Evolutionary conservation across 37 sponge, comb jelly and placozoan genomes (phyloP).

Genomic region (Geodia barretti): DNA sequence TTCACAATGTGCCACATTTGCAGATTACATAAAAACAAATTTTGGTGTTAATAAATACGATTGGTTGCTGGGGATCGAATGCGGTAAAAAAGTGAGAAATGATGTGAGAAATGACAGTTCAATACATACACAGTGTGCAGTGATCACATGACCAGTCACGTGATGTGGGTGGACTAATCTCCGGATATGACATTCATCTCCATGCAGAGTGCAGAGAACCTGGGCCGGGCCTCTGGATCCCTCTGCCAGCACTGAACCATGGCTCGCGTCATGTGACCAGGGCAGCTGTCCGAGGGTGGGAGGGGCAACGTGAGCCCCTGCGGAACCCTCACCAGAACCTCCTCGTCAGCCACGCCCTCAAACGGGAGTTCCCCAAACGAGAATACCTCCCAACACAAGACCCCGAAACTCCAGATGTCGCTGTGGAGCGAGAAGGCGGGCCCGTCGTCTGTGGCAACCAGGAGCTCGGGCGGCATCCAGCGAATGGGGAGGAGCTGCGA

Average conservation of each 20-base stretch:
- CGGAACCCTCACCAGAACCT: constrained; percentile 70
- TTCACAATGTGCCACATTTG: too few species aligned
- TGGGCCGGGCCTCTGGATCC: constrained; percentile 62
- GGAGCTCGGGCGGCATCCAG: constrained; percentile 93
- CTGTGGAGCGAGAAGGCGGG: constrained; percentile 84
- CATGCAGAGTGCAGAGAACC: constrained; percentile 50
- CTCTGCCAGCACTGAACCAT: constrained; percentile 80
- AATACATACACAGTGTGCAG: too few species aligned
- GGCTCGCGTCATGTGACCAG: constrained; percentile 40
- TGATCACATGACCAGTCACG: too few species aligned
- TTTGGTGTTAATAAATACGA: too few species aligned
- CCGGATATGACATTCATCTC: neutral
- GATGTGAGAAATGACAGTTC: too few species aligned
- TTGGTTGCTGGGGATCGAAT: too few species aligned
- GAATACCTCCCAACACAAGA: constrained; percentile 92
- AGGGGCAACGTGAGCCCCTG: constrained; percentile 43
- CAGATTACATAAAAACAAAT: too few species aligned
- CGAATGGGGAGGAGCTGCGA: constrained; percentile 83
- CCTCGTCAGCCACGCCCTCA: constrained; percentile 61
- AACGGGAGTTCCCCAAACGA: constrained; percentile 68
- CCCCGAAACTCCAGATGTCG: constrained; percentile 91
- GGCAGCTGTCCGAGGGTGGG: constrained; percentile 60
- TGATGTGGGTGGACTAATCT: neutral
- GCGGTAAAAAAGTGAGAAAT: too few species aligned
- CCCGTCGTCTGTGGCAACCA: constrained; percentile 26